A percentile compares a stretch with the other conserved stretches of the same genome.
phyloP scores from a whole-genome alignment of 1,140 invertebrate genomes.

The Drosophila truncata region DNA sequence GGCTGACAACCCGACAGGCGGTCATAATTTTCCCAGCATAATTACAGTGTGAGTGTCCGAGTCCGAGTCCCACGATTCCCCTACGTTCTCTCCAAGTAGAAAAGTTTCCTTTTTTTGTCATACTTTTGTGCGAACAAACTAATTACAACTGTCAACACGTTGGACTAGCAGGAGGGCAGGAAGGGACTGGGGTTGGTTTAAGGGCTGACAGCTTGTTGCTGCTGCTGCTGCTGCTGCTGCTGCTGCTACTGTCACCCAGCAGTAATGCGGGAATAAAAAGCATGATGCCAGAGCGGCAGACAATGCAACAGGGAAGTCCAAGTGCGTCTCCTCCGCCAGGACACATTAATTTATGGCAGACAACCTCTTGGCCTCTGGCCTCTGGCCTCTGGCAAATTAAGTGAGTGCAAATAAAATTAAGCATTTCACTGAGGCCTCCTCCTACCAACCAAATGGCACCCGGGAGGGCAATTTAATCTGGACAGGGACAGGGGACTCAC shows the following conservation, averaged over 20 bases:
- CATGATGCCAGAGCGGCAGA: constrained; percentile 24
- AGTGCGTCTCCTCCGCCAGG: constrained; percentile 16
- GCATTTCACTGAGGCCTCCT: constrained; percentile 67
- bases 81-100: constrained; percentile 9
- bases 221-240: constrained; percentile 40
- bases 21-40: constrained; percentile 78
- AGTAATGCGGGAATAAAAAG: constrained; percentile 60
- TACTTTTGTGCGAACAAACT: constrained; percentile 82
- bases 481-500: constrained; percentile 82
- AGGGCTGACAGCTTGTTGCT: constrained; percentile 58
- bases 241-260: constrained; percentile 57
- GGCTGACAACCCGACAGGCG: constrained; percentile 68
- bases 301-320: constrained; percentile 32
- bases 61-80: constrained; percentile 16
- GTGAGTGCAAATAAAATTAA: constrained; percentile 72
- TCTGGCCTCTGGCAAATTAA: constrained; percentile 66
- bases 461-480: constrained; percentile 45
- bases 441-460: constrained; percentile 29
- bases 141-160: constrained; percentile 84
- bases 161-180: constrained; percentile 15
- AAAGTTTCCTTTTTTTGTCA: constrained; percentile 77
- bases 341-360: constrained; percentile 59
- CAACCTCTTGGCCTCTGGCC: constrained; percentile 47
- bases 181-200: background rate
- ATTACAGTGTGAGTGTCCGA: constrained; percentile 58